Base-by-base conservation (phyloP, 2,888 invertebrate genomes). In the Cremastinae sp. region DNA sequence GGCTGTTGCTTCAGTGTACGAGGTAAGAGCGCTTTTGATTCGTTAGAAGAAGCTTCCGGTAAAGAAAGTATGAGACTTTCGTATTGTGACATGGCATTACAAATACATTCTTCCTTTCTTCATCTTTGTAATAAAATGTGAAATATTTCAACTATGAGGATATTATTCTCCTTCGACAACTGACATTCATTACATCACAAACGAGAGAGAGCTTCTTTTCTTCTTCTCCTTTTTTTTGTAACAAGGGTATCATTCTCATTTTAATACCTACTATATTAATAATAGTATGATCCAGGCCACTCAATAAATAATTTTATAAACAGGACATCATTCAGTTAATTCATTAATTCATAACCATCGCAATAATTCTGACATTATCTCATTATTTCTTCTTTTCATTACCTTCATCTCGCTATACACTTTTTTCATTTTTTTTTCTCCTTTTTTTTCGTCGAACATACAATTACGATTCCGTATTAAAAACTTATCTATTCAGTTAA, bases 401-500 rank as follows among this genome's bases (percentile, higher is more conserved):
- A 55, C 62, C 12, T 20, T 22, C 14, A 12, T 18, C 58, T 64
- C 39, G 20, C 41, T 39, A 37, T 8, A 43, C 56, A 43, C 14
- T 69, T 16, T 37, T 49, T 37, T 61, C 45, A n/a, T 59, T 58
- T 56, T 64, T 72, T 56, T 71, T 64, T 69, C 39, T n/a, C n/a
- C n/a, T 72, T 62, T 66, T 70, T 45, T 65, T 64, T 75, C 74
- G 68, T 78, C 68, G 43, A 71, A 76, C 64, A 69, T 65, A 61
- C 66, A 73, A 75, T 79, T 71, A 75, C 75, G 64, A 74, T 72
- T 70, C 68, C 47, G 70, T 78, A 70, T 75, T 74, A 75, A 75
- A 79, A 79, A 79, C 78, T 79, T 58, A 71, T 79, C 75, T 79
- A 79, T 47, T 70, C 66, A 64, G 66, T 73, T 74, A 59, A 73